Percentiles rank a stretch among this genome's conserved stretches.
phyloP scores from a whole-genome alignment of 1,140 invertebrate species.

The Atta texana region DNA sequence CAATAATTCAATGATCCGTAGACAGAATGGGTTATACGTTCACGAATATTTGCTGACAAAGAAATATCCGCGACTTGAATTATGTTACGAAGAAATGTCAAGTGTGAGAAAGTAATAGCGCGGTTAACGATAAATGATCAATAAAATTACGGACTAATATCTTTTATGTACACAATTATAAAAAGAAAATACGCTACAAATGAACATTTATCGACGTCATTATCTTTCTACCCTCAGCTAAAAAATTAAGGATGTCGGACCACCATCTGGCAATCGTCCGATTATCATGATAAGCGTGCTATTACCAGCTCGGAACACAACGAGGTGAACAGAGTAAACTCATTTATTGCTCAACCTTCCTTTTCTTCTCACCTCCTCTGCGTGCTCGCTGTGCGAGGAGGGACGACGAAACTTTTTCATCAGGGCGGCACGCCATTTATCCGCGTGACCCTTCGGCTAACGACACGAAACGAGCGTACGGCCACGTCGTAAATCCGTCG shows the following conservation, averaged over 20 bases:
- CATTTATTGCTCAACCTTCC: conserved; percentile 51
- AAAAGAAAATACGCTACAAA: not conserved
- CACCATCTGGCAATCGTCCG: conserved; percentile 17
- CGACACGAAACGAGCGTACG: conserved; percentile 70
- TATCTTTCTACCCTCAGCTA: not conserved
- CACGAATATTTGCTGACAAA: conserved; percentile 27
- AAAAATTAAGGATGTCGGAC: conserved; percentile 18
- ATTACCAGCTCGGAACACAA: conserved; percentile 31
- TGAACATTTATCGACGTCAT: not conserved
- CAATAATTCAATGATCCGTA: conserved; percentile 30
- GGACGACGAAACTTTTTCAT: conserved; percentile 72
- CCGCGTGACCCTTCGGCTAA: conserved; percentile 60
- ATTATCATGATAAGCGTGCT: conserved; percentile 45
- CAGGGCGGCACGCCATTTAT: conserved; percentile 63
- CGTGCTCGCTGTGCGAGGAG: conserved; percentile 2
- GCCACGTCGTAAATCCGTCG: conserved; percentile 73
- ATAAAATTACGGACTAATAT: not conserved
- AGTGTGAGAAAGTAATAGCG: not conserved
- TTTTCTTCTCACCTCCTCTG: not conserved
- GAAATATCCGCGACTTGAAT: conserved; percentile 4
- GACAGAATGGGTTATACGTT: not conserved
- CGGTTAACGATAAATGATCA: not conserved
- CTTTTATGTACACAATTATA: not conserved
- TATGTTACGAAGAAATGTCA: not conserved
- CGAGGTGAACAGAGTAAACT: conserved; percentile 51